Conservation (phyloP, 2,113 vertebrate genomes). For the Charina bottae region DNA sequence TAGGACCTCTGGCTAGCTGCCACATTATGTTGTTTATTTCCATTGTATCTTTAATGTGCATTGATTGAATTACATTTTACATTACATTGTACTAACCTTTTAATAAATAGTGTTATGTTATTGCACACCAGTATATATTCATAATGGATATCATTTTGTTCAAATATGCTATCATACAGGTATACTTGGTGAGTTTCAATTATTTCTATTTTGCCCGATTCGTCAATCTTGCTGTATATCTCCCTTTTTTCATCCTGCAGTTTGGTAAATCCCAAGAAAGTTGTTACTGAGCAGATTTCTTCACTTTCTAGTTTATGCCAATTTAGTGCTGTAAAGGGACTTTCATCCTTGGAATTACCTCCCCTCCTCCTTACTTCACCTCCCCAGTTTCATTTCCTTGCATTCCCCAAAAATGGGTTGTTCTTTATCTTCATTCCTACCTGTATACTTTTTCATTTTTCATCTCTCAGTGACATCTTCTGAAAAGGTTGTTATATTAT, state of each 20-base stretch:
- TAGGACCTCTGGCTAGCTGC: not conserved
- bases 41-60: slow-evolving; percentile 8
- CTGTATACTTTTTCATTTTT: not conserved
- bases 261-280: slow-evolving; percentile 12
- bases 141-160: not conserved
- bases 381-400: not conserved
- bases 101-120: not conserved
- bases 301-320: not conserved
- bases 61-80: not conserved
- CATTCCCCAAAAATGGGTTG: not conserved
- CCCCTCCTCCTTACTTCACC: not conserved
- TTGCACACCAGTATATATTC: not conserved
- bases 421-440: not conserved
- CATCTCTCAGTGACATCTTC: slow-evolving; percentile 20
- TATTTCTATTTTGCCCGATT: slow-evolving; percentile 4
- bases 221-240: not conserved
- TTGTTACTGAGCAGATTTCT: not conserved
- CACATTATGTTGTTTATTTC: not conserved
- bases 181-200: not conserved
- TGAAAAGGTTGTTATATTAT: slow-evolving; percentile 28
- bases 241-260: not conserved
- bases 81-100: not conserved
- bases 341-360: slow-evolving; percentile 1
- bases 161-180: not conserved
- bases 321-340: too few species aligned